These are phyloP conservation scores for Neoarius graeffei DNA, from an alignment of 2,113 vertebrate genomes.

Conservation along the genomic window DNA sequence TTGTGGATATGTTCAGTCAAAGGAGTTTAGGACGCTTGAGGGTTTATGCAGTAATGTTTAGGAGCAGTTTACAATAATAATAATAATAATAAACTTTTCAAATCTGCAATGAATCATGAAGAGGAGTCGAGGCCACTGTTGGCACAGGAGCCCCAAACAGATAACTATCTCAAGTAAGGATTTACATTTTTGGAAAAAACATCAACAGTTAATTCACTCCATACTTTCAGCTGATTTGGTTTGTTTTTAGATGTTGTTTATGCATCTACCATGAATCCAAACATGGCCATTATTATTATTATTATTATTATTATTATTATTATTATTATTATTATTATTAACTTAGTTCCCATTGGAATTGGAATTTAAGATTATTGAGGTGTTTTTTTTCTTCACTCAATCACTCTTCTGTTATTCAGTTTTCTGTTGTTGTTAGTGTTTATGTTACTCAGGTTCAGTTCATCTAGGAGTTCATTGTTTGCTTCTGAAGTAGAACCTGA, in stretches of 20 bases:
- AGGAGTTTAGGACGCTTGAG: neutral
- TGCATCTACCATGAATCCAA: neutral
- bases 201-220: neutral
- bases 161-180: conserved; percentile 70
- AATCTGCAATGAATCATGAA: conserved; percentile 62
- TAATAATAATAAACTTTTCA: neutral
- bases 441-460: neutral
- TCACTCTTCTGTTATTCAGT: neutral
- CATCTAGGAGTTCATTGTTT: neutral
- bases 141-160: conserved; percentile 64
- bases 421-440: neutral
- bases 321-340: too few species aligned
- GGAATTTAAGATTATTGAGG: neutral
- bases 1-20: neutral
- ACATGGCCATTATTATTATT: neutral
- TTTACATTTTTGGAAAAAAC: neutral
- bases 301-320: too few species aligned
- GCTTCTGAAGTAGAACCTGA: neutral
- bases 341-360: neutral
- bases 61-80: neutral
- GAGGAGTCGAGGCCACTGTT: conserved; percentile 67
- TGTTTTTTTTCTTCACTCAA: neutral
- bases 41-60: neutral
- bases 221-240: neutral
- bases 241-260: neutral